Base-by-base conservation (phyloP, 1,140 invertebrate species). In the Caenorhabditis tropicalis region DNA sequence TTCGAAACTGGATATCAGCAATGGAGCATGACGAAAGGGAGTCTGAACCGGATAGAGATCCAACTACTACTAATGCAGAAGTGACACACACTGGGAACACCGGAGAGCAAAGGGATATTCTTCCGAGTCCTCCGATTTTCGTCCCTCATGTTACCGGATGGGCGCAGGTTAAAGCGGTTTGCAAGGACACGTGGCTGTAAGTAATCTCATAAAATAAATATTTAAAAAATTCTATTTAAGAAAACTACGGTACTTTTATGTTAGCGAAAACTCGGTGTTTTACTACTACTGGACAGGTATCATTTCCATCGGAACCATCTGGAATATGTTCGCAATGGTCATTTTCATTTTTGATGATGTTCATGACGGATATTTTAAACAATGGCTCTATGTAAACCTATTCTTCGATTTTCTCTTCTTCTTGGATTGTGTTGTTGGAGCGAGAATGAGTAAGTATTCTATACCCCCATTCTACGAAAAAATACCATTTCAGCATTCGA, bases 281-380 rank as follows among this genome's bases (percentile, higher is more conserved):
- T 82, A 46, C 48, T 82, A 82, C 51, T 82, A 70, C 24, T 82
- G 82, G 82, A 39, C 36, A 2, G 36, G 43, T 19, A 27, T 82
- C 12, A 46, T 82, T 15, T 65, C 33, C 10, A 29, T 82, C n/a
- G 56, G 82, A 21, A 39, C 79, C 3, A 24, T 84, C 1, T 85
- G 82, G 31, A 85, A 85, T 24, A 79, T 74, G 60, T 31, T 82
- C 19, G 84, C 84, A 24, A 81, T 85, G 60, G 84, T 82, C 56
- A 82, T 85, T 39, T 85, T 85, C 49, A 85, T 82, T 39, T 85
- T 85, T 56, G 81, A 85, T 21, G 84, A 85, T 29, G 79, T 85
- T 16, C 53, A 81, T 49, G 0, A 16, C 6, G 51, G 60, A 24
- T 81, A 65, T n/a, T 85, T 81, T 29, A 46, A 48, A 21, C 51